Conservation (phyloP, 2,888 invertebrate species). For the Rotaria magnacalcarata region DNA sequence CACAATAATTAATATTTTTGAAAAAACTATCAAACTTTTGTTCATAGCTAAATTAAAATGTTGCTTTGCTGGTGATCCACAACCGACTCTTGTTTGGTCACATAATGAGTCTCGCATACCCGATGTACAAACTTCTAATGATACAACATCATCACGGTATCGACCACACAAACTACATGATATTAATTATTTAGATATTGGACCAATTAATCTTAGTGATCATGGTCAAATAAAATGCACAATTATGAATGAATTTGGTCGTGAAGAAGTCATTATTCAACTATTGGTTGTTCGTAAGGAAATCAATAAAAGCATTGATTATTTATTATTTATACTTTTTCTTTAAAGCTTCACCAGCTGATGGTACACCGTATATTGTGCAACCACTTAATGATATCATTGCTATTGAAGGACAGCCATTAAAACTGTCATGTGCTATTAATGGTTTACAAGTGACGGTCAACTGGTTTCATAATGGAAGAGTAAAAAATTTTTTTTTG, state of each 20-base stretch:
- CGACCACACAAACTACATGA: not conserved
- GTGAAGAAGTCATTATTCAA: not conserved
- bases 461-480: constrained; percentile 18
- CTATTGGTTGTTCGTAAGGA: not conserved
- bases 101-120: not conserved
- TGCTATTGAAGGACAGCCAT: not conserved
- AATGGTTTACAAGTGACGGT: not conserved
- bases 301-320: too few species aligned
- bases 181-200: constrained; percentile 31
- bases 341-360: not conserved
- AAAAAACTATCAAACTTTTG: too few species aligned
- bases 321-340: not conserved
- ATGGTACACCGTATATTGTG: not conserved
- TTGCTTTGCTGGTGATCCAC: constrained; percentile 32
- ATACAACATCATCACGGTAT: not conserved
- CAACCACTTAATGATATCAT: not conserved
- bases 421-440: not conserved
- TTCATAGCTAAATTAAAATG: constrained; percentile 8
- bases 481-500: not conserved
- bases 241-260: not conserved
- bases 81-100: not conserved
- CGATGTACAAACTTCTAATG: not conserved
- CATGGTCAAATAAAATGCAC: not conserved
- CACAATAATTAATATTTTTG: too few species aligned
- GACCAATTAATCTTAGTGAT: not conserved